Conservation (phyloP, 2,888 invertebrate species). For the Salticus scenicus region DNA sequence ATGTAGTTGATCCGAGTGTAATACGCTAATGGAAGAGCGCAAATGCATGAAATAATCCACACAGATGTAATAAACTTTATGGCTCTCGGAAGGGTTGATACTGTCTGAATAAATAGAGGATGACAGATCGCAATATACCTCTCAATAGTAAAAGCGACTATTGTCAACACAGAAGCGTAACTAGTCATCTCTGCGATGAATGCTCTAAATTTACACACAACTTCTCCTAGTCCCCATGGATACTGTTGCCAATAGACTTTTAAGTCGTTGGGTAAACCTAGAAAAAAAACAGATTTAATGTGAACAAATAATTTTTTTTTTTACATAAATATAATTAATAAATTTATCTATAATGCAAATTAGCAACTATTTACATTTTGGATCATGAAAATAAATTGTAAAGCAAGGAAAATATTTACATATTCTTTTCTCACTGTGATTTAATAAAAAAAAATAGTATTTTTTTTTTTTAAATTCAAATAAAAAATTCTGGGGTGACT, state of each 20-base stretch:
- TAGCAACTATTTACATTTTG: too few relatives aligned
- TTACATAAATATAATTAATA: too few relatives aligned
- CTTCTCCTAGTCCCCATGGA: slow-evolving; percentile 81
- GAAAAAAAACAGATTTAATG: background rate
- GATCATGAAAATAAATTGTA: too few relatives aligned
- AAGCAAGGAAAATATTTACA: too few relatives aligned
- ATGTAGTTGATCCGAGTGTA: slow-evolving; percentile 83
- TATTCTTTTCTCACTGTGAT: too few relatives aligned
- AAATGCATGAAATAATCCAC: slow-evolving; percentile 84
- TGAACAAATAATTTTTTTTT: too few relatives aligned
- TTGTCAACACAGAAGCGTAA: slow-evolving; percentile 84
- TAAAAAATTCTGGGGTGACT: too few relatives aligned
- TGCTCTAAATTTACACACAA: slow-evolving; percentile 85
- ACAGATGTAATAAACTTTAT: slow-evolving; percentile 86
- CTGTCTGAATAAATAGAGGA: slow-evolving; percentile 87
- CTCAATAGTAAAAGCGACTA: slow-evolving; percentile 91
- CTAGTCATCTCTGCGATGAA: slow-evolving; percentile 87
- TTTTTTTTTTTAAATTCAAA: too few relatives aligned
- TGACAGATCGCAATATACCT: slow-evolving; percentile 91
- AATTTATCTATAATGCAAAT: too few relatives aligned
- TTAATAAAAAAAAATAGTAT: too few relatives aligned
- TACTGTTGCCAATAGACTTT: slow-evolving; percentile 76
- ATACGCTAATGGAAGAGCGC: slow-evolving; percentile 77
- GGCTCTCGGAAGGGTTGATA: slow-evolving; percentile 88
- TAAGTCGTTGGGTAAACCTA: slow-evolving; percentile 87